Base-by-base conservation (phyloP, 2,888 invertebrate genomes). In the Crepidodera aurea region DNA sequence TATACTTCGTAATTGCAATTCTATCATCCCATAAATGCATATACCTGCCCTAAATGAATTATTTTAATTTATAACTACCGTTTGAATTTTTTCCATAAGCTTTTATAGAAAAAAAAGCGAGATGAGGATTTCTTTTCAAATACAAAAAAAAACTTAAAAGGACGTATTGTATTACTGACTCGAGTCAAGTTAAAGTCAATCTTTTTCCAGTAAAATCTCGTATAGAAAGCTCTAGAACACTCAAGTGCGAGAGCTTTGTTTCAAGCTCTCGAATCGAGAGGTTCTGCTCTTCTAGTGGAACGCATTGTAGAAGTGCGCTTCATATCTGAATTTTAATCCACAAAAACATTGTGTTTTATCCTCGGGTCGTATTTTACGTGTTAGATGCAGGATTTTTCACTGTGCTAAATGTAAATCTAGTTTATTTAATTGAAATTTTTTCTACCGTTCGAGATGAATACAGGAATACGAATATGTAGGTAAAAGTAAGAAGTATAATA, bases 251-350 rank as follows among this genome's bases (percentile, higher is more conserved):
- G 60, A 59, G 65, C 66, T 66, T 66, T 66, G 64, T 68, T 59
- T 68, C 62, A 54, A 58, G 32, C 60, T 50, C 59, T 64, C 58
- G 53, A 51, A 51, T 53, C 46, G 42, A 59, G 68, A 60, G 62
- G 61, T 54, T 57, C 39, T 42, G 65, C 64, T 65, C 64, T 66
- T 62, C 53, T 48, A 56, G 59, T 61, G 51, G 64, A 65, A 68
- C 65, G 60, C 63, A 69, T 67, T 65, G 42, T 42, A 34, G 51
- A 63, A 71, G 69, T 55, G 62, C 60, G 42, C 72, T 72, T 59
- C 53, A 70, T 65, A 65, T 69, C 64, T 64, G 65, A 68, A 71
- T 69, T 68, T 68, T 62, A 65, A 70, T 72, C 65, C 68, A 51
- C 39, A 40, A 62, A 67, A 67, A 69, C 62, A 65, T 60, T 66